Conservation (phyloP, 2,113 vertebrate genomes). For the Onychostoma macrolepis region DNA sequence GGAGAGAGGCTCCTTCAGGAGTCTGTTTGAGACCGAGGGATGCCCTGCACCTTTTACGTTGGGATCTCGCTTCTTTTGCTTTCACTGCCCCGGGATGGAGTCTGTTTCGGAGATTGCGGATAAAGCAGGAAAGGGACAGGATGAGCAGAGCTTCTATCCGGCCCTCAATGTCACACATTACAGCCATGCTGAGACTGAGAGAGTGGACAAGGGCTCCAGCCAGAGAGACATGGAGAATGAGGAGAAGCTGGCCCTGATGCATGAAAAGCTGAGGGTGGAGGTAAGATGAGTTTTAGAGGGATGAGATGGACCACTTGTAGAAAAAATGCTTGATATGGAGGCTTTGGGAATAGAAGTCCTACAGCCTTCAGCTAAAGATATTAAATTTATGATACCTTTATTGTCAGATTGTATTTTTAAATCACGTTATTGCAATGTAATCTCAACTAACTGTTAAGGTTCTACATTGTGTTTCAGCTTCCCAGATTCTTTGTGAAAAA, state of each 20-base stretch:
- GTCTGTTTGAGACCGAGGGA: conserved; percentile 78
- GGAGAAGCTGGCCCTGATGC: conserved; percentile 81
- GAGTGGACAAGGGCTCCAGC: background rate
- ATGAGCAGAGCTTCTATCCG: conserved; percentile 14
- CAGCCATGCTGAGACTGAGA: conserved; percentile 31
- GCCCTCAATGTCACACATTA: conserved; percentile 49
- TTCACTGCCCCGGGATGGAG: conserved; percentile 68
- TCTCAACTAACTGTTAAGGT: conserved; percentile 55
- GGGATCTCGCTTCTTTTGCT: conserved; percentile 74
- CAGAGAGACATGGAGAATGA: conserved; percentile 70
- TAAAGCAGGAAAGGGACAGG: conserved; percentile 56
- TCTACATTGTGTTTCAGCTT: conserved; percentile 72
- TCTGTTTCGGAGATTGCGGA: conserved; percentile 10
- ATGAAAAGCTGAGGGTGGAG: conserved; percentile 81
- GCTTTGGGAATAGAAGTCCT: background rate
- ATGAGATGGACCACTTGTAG: background rate
- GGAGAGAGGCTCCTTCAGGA: conserved; percentile 77
- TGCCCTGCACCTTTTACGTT: conserved; percentile 73
- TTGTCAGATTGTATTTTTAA: background rate
- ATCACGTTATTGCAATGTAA: background rate
- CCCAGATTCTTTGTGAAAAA: conserved; percentile 80
- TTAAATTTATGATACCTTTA: background rate
- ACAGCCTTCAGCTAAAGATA: background rate
- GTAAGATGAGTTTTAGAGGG: conserved; percentile 63
- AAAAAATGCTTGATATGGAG: background rate